Conservation (phyloP, 92 coral and sea anemone species). For the Chrysogorgia sp. region DNA sequence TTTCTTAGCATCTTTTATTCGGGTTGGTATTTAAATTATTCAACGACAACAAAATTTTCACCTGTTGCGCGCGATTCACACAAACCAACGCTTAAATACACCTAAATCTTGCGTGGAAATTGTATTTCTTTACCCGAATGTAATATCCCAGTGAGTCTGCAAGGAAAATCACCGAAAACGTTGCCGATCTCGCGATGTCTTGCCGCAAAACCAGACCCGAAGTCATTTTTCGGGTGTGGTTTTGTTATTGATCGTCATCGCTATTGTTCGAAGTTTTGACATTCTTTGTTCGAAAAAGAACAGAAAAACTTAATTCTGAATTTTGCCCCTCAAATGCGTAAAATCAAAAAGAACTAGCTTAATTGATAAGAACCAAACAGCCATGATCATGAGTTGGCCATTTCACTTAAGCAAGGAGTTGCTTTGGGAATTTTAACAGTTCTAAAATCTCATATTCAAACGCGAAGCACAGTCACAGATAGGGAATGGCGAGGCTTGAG, state of each 20-base stretch:
- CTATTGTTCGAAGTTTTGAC: slow-evolving; percentile 23
- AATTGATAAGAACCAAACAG: not conserved
- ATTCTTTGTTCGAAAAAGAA: slow-evolving; percentile 16
- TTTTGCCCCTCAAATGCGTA: not conserved
- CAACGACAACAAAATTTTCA: slow-evolving; percentile 15
- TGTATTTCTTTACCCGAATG: not conserved
- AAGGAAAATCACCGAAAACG: not conserved
- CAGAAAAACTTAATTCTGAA: not conserved
- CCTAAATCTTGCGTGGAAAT: not conserved
- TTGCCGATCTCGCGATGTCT: not conserved
- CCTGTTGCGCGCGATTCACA: slow-evolving; percentile 39
- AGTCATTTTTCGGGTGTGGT: slow-evolving; percentile 26
- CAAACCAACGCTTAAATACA: not conserved
- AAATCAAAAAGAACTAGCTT: not conserved
- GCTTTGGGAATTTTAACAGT: too few species aligned
- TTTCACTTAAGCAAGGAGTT: too few species aligned
- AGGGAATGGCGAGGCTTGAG: not conserved
- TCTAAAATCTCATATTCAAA: too few species aligned
- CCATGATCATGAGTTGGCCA: too few species aligned
- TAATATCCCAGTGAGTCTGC: not conserved
- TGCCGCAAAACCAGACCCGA: not conserved
- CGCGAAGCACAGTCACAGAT: too few species aligned
- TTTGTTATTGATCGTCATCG: slow-evolving; percentile 18
- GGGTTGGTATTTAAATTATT: slow-evolving; percentile 25
- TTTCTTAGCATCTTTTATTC: slow-evolving; percentile 8